Evolutionary conservation across 2,888 invertebrate species (phyloP), one percentile per base, ranked within the genome.

Genomic region (Elmis aenea): DNA sequence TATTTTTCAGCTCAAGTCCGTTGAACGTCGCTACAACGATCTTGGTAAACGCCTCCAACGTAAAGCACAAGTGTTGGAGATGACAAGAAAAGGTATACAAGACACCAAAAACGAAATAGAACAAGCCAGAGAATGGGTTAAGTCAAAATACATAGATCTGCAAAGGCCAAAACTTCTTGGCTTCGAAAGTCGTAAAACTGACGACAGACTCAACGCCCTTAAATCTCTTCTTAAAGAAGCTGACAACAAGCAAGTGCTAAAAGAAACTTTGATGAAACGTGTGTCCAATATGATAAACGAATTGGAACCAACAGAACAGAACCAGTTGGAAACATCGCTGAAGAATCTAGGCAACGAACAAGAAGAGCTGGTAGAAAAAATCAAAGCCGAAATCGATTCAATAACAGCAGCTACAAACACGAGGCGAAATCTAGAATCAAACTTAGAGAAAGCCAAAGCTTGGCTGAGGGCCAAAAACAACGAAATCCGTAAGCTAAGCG

Each of bases 1-100:
- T n/a, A n/a, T n/a, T n/a, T n/a, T n/a, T n/a, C n/a, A n/a, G n/a
- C 75, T 88, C 62, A 89, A 88, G 62, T 83, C 86, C 0, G 75
- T 88, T 1, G 91, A 93, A 59, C 76, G 91, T 46, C 77, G 88
- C 43, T 85, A 88, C 57, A 84, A 83, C 45, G 92, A 93, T 57
- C 78, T 91, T 1, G 77, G 81, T 1, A 92, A 91, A 62, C 79
- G 90, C 33, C 76, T 91, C 29, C 85, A 87, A 61, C 78, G 92
- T 32, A 92, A 91, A 63, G 69, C 81, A 0, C 87, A 90, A 67
- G 79, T 91, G 47, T 67, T 92, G 28, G 88, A 90, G 55, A 85
- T 84, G 47, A 86, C 90, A 0, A 80, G 83, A 53, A 88, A 86
- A 61, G 87, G 85, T 16, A 83, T 88, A 34, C 86, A 89, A 44